Conservation (phyloP, 2,113 vertebrate genomes). For the Podilymbus podiceps region DNA sequence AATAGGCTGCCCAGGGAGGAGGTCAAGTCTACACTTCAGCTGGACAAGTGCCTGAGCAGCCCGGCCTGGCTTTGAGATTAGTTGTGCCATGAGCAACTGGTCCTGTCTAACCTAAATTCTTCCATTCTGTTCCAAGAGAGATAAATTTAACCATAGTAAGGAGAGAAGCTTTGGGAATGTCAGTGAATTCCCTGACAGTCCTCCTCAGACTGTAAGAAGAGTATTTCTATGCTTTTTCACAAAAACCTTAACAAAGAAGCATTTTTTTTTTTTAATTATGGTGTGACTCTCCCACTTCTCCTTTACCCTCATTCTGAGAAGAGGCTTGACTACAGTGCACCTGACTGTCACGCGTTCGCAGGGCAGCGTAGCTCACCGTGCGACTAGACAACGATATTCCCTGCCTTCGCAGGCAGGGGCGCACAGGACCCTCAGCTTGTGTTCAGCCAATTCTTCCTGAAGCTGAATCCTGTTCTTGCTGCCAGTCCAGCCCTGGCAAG, state of each 20-base stretch:
- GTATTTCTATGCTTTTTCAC: neutral
- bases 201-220: neutral
- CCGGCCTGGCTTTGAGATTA: neutral
- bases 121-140: neutral
- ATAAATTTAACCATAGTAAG: neutral
- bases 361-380: neutral
- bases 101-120: neutral
- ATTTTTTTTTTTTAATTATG: neutral
- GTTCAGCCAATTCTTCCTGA: neutral
- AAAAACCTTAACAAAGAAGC: neutral
- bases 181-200: neutral
- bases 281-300: neutral
- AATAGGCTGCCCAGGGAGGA: neutral
- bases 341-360: neutral
- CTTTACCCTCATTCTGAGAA: neutral
- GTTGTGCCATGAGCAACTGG: neutral
- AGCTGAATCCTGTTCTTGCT: neutral
- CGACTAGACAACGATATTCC: neutral
- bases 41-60: neutral
- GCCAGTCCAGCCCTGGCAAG: neutral
- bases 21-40: accelerated
- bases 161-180: neutral
- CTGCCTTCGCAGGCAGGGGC: neutral
- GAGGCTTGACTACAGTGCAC: too few species aligned
- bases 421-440: neutral